Base-by-base conservation (phyloP, 2,797 vertebrate species). In the Poeciliopsis paucimaculata region DNA sequence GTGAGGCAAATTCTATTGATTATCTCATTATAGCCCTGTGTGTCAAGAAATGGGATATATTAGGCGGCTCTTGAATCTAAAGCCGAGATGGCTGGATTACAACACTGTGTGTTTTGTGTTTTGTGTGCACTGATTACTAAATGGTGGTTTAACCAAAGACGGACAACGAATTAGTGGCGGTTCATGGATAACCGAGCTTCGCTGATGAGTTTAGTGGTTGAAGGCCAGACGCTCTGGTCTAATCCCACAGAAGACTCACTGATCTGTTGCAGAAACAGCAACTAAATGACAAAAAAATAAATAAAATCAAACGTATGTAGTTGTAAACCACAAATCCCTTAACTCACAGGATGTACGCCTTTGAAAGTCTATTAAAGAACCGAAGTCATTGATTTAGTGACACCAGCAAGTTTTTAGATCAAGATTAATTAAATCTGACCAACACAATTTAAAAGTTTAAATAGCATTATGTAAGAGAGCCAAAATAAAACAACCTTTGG, bases 1-100 rank as follows among this genome's bases (percentile, higher is more conserved):
- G 34, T 47, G 66, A 80, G 72, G 31, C 28, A n/a, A 76, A 62
- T 31, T 23, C 53, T 46, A 62, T 72, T n/a, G 51, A 49, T 75
- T 49, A 39, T 43, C 66, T 72, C 23, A 45, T 76, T 76, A 72
- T 3, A 43, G 64, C 36, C 26, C 26, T 53, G 36, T 39, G 79
- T 70, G 64, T 46, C 51, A 71, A 70, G 13, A 34, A 51, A 64
- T n/a, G 62, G 74, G 34, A 60, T 60, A 28, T 36, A 71, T 76
- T 47, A 49, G 23, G 51, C 23, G 46, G n/a, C 45, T 76, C 10
- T n/a, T 60, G 41, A 39, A 71, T 66, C 73, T 80, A 12, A 80
- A 70, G 49, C 15, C 20, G 62, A 70, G 39, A 23, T 23, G 41
- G 26, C 16, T 60, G 0, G 41, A 60, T 57, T 57, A 46, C 20